phyloP scores from a whole-genome alignment of 2,113 vertebrate species.

The Tapirus terrestris region DNA sequence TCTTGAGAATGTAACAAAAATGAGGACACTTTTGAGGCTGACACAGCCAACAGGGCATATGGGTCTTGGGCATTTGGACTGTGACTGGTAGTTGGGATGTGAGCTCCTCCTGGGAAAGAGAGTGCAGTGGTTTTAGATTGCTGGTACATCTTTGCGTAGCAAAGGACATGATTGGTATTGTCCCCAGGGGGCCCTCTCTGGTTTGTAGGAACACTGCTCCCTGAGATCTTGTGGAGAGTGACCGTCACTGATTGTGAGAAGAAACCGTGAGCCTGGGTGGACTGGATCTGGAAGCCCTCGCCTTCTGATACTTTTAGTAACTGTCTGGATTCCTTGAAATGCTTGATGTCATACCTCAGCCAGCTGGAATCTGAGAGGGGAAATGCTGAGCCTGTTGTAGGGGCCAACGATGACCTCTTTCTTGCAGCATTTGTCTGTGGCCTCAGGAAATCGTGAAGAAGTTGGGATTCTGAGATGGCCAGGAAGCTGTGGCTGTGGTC shows the following conservation, averaged over 20 bases:
- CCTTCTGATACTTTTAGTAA: neutral
- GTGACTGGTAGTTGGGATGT: neutral
- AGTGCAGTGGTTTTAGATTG: neutral
- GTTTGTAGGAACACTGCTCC: neutral
- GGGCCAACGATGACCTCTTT: neutral
- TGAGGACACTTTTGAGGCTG: neutral
- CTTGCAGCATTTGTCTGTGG: neutral
- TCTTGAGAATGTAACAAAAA: neutral
- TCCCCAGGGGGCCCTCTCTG: neutral
- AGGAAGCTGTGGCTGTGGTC: neutral
- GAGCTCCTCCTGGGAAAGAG: neutral
- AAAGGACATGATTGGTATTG: neutral
- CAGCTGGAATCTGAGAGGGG: neutral
- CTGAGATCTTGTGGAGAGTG: neutral
- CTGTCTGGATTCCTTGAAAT: neutral
- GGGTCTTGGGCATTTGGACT: neutral
- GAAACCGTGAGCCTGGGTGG: neutral
- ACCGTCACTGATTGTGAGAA: neutral
- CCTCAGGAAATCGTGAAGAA: neutral
- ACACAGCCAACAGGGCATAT: rapidly evolving
- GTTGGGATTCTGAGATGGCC: neutral
- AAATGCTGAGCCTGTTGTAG: neutral
- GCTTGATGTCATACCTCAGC: neutral
- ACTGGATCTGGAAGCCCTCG: rapidly evolving
- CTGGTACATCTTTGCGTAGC: neutral